Evolutionary conservation across 30 jellyfish, hydroid and myxozoan species (phyloP).

Genomic region (Hydractinia symbiolongicarpus): DNA sequence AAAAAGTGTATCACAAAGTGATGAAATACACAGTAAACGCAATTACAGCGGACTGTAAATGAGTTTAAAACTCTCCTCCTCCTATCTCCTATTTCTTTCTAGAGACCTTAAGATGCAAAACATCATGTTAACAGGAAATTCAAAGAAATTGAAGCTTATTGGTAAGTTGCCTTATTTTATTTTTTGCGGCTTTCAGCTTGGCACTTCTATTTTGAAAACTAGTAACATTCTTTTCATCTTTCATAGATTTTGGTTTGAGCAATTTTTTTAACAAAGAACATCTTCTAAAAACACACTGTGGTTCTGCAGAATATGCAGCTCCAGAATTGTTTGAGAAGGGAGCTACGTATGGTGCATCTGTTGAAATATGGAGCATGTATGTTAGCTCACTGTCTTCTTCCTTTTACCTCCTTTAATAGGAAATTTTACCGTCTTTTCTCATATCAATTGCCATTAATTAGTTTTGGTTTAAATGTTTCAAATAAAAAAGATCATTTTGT

Average conservation of each 20-base stretch:
- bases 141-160: constrained; percentile 38
- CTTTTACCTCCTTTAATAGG: background rate
- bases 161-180: constrained; percentile 30
- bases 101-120: constrained; percentile 75
- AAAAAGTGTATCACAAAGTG: background rate
- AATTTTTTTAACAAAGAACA: constrained; percentile 48
- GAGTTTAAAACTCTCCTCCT: background rate
- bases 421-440: background rate
- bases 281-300: constrained; percentile 59
- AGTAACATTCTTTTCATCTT: no score
- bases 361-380: constrained; percentile 79
- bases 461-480: no score
- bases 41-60: background rate
- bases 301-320: constrained; percentile 79
- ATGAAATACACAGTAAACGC: background rate
- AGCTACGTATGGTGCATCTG: constrained; percentile 67
- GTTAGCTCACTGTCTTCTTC: background rate
- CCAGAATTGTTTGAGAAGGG: constrained; percentile 73
- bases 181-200: no score
- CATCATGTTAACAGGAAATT: constrained; percentile 47
- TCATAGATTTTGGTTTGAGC: constrained; percentile 69
- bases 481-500: no score
- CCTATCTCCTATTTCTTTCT: background rate
- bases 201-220: background rate
- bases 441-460: no score